These are phyloP conservation scores for Arizona elegans DNA, from an alignment of 2,113 vertebrate genomes.

Conservation along the genomic window DNA sequence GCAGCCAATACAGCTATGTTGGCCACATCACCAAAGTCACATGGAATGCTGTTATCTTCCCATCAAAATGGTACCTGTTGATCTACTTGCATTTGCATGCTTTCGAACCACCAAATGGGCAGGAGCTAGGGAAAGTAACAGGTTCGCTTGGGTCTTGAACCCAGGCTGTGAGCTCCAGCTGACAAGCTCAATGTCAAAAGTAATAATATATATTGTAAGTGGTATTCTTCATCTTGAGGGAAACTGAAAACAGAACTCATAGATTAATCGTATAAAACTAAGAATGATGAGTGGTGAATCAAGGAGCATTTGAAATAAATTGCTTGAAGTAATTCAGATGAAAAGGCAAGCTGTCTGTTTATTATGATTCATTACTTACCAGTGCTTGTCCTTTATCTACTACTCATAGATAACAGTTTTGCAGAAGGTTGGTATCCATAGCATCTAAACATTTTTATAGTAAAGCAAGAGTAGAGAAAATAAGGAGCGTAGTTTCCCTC, in stretches of 20 bases:
- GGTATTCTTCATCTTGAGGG: conserved; percentile 1
- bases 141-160: neutral
- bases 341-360: neutral
- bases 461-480: neutral
- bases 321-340: neutral
- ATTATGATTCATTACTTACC: neutral
- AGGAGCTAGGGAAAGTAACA: neutral
- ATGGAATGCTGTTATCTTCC: neutral
- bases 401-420: neutral
- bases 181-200: neutral
- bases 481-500: conserved; percentile 16
- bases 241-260: conserved; percentile 7
- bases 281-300: conserved; percentile 3
- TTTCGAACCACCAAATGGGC: neutral
- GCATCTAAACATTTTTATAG: neutral
- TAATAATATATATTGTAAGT: neutral
- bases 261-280: conserved; percentile 7
- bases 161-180: neutral
- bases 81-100: neutral
- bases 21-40: neutral
- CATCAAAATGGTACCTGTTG: neutral
- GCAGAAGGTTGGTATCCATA: conserved; percentile 2
- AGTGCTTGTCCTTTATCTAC: neutral
- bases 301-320: conserved; percentile 1
- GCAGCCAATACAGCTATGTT: neutral